Conservation (phyloP, 64 coral and sea anemone species). For the Pocillopora damicornis region DNA sequence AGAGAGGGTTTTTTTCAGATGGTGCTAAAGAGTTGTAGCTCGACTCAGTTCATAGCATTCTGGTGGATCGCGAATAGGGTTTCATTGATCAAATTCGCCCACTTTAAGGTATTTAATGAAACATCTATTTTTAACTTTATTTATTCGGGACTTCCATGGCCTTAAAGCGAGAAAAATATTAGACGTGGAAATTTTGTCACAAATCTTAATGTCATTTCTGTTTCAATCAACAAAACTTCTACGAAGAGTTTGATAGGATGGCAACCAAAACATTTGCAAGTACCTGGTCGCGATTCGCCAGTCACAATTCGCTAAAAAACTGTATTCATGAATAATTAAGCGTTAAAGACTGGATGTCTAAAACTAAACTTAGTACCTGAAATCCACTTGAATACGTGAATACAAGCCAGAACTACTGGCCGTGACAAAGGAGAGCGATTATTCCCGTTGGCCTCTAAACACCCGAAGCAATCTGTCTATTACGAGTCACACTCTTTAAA, state of each 20-base stretch:
- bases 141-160: not conserved
- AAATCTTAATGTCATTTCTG: not conserved
- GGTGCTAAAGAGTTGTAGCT: no score
- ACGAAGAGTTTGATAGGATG: not conserved
- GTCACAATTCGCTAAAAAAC: not conserved
- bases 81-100: no score
- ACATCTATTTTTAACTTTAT: not conserved
- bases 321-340: constrained; percentile 24
- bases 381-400: constrained; percentile 40
- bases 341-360: not conserved
- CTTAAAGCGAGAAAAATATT: not conserved
- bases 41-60: no score
- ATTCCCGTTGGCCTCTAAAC: not conserved
- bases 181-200: not conserved
- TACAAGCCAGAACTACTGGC: constrained; percentile 4
- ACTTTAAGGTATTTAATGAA: not conserved
- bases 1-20: not conserved
- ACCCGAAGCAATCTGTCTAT: not conserved
- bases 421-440: not conserved
- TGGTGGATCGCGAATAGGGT: no score
- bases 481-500: not conserved
- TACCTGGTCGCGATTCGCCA: not conserved
- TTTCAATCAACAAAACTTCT: not conserved
- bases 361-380: constrained; percentile 29
- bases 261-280: not conserved